Conservation (phyloP, 2,888 invertebrate species). For the Agapostemon virescens region DNA sequence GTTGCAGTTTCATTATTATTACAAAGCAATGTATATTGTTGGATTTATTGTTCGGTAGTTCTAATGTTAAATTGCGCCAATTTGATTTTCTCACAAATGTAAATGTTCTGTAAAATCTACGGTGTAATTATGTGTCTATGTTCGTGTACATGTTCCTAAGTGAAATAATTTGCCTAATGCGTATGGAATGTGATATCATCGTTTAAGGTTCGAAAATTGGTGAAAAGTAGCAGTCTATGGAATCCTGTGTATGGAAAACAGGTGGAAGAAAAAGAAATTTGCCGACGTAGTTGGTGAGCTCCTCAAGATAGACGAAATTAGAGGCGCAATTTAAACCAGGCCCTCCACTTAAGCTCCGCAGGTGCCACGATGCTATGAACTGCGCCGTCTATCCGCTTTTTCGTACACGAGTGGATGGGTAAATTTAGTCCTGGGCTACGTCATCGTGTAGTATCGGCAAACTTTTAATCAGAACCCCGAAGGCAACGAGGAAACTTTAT, state of each 20-base stretch:
- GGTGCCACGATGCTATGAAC: slow-evolving; percentile 49
- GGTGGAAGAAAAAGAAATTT: slow-evolving; percentile 31
- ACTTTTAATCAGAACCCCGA: slow-evolving; percentile 73
- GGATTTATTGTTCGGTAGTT: too few species aligned
- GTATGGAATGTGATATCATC: too few species aligned
- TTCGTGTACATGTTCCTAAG: too few species aligned
- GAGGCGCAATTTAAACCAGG: slow-evolving; percentile 57
- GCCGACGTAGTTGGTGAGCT: slow-evolving; percentile 27
- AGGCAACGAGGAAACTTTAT: slow-evolving; percentile 69
- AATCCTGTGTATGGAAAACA: neutral
- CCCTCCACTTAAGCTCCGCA: slow-evolving; percentile 46
- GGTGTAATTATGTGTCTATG: too few species aligned
- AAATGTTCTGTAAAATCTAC: too few species aligned
- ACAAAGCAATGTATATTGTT: too few species aligned
- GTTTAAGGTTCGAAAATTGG: neutral
- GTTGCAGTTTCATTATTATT: too few species aligned
- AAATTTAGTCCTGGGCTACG: slow-evolving; percentile 67
- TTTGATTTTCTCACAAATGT: too few species aligned
- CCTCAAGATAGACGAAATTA: slow-evolving; percentile 56
- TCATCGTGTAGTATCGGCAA: slow-evolving; percentile 71
- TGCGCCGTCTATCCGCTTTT: slow-evolving; percentile 57
- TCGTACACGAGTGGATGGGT: slow-evolving; percentile 62
- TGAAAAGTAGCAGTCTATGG: neutral
- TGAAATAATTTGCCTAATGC: neutral
- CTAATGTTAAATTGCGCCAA: too few species aligned